phyloP scores from a whole-genome alignment of 2,888 invertebrate species.

The Macrosiphum euphorbiae region DNA sequence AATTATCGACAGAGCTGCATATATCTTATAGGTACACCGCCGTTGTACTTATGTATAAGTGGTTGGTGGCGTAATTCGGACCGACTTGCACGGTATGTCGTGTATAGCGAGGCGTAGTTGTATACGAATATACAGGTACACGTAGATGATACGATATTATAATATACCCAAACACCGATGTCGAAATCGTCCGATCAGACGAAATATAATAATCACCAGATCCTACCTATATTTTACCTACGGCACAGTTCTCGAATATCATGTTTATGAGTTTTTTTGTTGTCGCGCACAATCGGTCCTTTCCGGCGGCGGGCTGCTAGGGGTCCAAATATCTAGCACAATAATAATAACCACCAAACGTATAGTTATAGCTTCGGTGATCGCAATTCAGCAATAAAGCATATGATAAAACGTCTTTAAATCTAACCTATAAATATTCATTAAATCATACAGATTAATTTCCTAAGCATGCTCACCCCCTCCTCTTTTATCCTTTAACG shows the following conservation, averaged over 20 bases:
- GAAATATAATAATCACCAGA: background rate
- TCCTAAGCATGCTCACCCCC: background rate
- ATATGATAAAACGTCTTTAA: background rate
- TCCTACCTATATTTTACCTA: no score
- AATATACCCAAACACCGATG: background rate
- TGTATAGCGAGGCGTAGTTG: background rate
- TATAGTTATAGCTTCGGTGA: background rate
- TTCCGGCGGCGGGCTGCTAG: background rate
- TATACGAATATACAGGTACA: background rate
- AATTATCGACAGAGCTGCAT: background rate
- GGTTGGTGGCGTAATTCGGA: background rate
- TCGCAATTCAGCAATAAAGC: background rate
- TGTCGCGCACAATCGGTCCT: background rate
- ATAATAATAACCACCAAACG: background rate
- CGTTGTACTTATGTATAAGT: background rate
- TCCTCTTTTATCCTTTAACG: background rate
- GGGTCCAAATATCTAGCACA: background rate
- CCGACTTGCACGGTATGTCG: background rate
- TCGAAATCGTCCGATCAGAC: background rate
- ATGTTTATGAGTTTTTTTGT: background rate
- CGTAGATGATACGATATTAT: no score
- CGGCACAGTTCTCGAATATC: background rate
- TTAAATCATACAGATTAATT: no score
- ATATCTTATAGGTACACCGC: background rate
- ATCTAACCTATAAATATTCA: no score